phyloP scores from a whole-genome alignment of 2,113 vertebrate species.

The Deroptyus accipitrinus region DNA sequence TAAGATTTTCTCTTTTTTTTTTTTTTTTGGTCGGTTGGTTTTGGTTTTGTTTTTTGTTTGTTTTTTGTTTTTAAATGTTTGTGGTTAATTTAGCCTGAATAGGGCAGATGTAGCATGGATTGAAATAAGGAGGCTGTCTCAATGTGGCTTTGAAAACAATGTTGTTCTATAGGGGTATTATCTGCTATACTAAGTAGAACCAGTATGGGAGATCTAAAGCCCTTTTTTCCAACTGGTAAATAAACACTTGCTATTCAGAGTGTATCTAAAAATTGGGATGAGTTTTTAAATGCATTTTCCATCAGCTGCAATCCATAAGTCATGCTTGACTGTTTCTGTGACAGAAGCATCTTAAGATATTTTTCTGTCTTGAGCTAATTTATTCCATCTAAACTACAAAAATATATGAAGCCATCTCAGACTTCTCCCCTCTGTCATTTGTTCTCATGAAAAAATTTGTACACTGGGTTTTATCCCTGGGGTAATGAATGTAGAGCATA shows the following conservation, averaged over 20 bases:
- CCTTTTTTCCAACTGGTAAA: background rate
- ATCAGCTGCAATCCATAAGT: constrained; percentile 33
- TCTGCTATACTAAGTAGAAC: background rate
- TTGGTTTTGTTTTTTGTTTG: background rate
- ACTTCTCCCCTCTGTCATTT: constrained; percentile 17
- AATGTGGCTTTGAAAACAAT: constrained; percentile 25
- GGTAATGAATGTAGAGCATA: background rate
- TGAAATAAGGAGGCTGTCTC: constrained; percentile 26
- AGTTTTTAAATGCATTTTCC: constrained; percentile 43
- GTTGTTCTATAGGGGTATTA: background rate
- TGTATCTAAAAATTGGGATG: background rate
- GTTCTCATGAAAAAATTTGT: background rate
- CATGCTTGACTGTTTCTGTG: constrained; percentile 43
- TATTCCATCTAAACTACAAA: constrained; percentile 25
- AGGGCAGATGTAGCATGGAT: background rate
- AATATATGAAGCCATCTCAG: background rate
- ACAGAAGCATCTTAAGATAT: constrained; percentile 43
- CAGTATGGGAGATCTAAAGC: background rate
- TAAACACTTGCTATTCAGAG: constrained; percentile 20
- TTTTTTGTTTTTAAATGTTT: constrained; percentile 5
- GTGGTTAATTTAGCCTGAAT: background rate
- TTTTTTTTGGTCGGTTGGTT: background rate
- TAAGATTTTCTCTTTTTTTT: background rate
- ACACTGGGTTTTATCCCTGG: background rate
- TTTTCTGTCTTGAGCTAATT: constrained; percentile 37